Evolutionary conservation across 30 jellyfish, hydroid and myxozoan genomes (phyloP), one percentile per base, ranked within the genome.

Genomic region (Calvadosia cruxmelitensis): DNA sequence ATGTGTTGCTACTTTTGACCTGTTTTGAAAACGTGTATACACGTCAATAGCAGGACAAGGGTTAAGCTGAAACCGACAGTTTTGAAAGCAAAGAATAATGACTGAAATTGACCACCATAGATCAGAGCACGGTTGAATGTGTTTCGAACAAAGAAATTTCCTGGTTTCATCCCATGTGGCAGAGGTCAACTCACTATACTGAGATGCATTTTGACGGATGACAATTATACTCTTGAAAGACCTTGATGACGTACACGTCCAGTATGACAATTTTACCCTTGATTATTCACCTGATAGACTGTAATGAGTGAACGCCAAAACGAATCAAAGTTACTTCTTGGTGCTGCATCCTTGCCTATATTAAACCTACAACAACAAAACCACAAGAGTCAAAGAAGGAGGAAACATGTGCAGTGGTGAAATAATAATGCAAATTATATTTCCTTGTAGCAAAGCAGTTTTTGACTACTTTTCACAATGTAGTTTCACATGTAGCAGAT

Each of bases 231-330:
- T 48, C 61, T 48, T 48, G n/a, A 48, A n/a, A 48, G n/a, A n/a
- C n/a, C 16, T 48, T 48, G 12, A 7, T n/a, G 61, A 48, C n/a
- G n/a, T 12, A 48, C 12, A 24, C n/a, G n/a, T n/a, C n/a, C n/a
- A n/a, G n/a, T n/a, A n/a, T n/a, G n/a, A n/a, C n/a, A n/a, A n/a
- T n/a, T n/a, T n/a, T n/a, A n/a, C n/a, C n/a, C n/a, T 13, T 53
- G 25, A 53, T 53, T 53, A 48, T 72, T 63, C 26, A 82, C 98
- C 95, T 90, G 98, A 67, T 68, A 90, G 13, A 90, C 98, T 2
- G 98, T 90, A 67, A 90, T 70, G 28, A 90, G 61, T 1, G 98
- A 73, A 63, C 98, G 61, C 98, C 98, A 90, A 61, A 90, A 90
- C 3, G 98, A 82, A 70, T 90, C 92, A 50, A 90, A 90, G 51